A percentile compares a stretch with the other conserved stretches of the same genome.
These are phyloP conservation scores for Petroica traversi DNA, from an alignment of 2,113 vertebrate genomes.

Conservation along the genomic window DNA sequence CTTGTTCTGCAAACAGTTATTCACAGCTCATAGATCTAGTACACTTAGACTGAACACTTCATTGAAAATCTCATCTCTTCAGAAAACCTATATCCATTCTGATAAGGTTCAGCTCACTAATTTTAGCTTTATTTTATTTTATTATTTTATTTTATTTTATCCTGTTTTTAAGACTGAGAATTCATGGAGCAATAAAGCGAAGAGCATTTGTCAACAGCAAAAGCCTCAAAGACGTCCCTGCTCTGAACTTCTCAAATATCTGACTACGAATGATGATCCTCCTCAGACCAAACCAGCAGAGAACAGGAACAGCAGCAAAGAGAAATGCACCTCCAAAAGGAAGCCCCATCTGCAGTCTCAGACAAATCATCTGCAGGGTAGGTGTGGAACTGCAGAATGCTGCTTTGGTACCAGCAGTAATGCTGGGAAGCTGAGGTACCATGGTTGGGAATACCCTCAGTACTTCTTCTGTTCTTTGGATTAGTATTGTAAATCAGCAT, in stretches of 20 bases:
- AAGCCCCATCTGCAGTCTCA: conserved; percentile 83
- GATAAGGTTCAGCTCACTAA: conserved; percentile 83
- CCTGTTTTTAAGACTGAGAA: conserved; percentile 87
- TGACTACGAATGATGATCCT: conserved; percentile 94
- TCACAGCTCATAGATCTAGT: conserved; percentile 82
- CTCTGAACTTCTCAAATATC: conserved; percentile 98
- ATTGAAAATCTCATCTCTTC: conserved; percentile 80
- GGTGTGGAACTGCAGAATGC: conserved; percentile 53
- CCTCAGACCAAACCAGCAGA: conserved; percentile 92
- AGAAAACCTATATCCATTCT: conserved; percentile 84
- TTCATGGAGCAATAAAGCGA: conserved; percentile 93
- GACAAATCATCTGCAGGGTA: conserved; percentile 94
- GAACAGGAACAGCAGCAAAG: conserved; percentile 87
- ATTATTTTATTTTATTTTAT: conserved; percentile 36
- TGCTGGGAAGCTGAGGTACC: conserved; percentile 47
- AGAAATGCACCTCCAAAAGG: conserved; percentile 88
- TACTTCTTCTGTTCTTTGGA: neutral
- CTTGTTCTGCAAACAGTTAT: conserved; percentile 86
- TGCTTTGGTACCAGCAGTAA: conserved; percentile 64
- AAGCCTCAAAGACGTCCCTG: conserved; percentile 95
- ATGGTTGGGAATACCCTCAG: neutral
- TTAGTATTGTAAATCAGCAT: neutral
- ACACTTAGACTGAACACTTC: conserved; percentile 80
- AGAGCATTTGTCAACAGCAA: conserved; percentile 90
- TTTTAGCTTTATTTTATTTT: conserved; percentile 52